Percentiles rank a stretch among this genome's conserved stretches.
Conservation (phyloP, 2,113 vertebrate species). For the Equus przewalskii region DNA sequence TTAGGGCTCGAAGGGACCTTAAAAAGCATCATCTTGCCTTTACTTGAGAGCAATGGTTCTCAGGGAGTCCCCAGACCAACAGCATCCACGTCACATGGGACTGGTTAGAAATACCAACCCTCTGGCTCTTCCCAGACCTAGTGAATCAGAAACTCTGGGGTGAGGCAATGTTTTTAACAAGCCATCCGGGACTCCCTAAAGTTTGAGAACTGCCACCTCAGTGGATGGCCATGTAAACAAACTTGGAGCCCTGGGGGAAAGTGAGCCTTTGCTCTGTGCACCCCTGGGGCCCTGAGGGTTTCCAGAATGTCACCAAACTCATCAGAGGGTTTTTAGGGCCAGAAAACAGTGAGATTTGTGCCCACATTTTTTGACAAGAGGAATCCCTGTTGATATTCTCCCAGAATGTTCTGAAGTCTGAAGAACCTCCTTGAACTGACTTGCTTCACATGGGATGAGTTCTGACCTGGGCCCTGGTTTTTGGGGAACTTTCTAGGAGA, state of each 20-base stretch:
- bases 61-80: neutral
- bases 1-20: neutral
- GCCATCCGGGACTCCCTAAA: neutral
- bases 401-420: neutral
- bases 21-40: neutral
- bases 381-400: neutral
- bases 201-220: neutral
- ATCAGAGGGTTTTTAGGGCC: neutral
- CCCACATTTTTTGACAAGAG: neutral
- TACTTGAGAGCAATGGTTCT: neutral
- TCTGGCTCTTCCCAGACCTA: neutral
- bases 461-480: neutral
- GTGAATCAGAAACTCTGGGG: neutral
- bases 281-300: neutral
- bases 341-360: neutral
- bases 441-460: neutral
- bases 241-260: neutral
- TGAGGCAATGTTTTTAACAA: neutral
- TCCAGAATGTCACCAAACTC: constrained; percentile 9
- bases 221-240: neutral
- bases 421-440: neutral
- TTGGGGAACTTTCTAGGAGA: neutral
- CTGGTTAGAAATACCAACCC: neutral
- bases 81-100: neutral
- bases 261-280: neutral